phyloP scores from a whole-genome alignment of 2,888 invertebrate genomes.

The Temnothorax ravouxi region DNA sequence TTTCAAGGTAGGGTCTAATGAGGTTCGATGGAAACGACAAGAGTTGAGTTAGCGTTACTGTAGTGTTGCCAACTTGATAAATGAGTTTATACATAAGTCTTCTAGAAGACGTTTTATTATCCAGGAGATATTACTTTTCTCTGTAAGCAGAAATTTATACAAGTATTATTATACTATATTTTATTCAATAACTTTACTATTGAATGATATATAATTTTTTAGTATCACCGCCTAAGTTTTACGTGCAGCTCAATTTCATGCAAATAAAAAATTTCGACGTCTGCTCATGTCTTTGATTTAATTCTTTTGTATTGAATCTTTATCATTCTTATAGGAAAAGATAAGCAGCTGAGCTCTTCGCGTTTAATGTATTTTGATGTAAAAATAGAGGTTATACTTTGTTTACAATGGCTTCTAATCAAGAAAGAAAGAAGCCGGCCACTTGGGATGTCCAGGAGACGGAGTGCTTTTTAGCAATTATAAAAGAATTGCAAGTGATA shows the following conservation, averaged over 20 bases:
- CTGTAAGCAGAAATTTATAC: constrained; percentile 87
- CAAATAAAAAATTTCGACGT: constrained; percentile 95
- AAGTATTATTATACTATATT: not conserved
- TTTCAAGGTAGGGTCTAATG: too few relatives aligned
- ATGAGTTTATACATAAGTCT: too few relatives aligned
- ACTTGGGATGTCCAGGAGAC: not conserved
- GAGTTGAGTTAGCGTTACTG: too few relatives aligned
- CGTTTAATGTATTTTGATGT: constrained; percentile 92
- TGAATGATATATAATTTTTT: constrained; percentile 77
- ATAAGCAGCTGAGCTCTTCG: constrained; percentile 81
- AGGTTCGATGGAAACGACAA: too few relatives aligned
- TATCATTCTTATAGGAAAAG: constrained; percentile 90
- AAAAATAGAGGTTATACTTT: constrained; percentile 97
- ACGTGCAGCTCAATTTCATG: constrained; percentile 97
- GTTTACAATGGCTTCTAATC: not conserved
- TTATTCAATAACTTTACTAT: constrained; percentile 7
- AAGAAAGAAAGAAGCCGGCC: not conserved
- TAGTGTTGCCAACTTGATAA: too few relatives aligned
- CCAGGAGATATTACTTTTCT: constrained; percentile 94
- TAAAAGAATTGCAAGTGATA: not conserved
- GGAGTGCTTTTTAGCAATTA: not conserved
- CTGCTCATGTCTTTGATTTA: constrained; percentile 96
- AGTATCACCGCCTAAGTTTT: constrained; percentile 98
- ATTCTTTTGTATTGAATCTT: constrained; percentile 96
- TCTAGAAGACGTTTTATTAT: too few relatives aligned